Conservation (phyloP, 2,797 vertebrate genomes). For the Fratercula arctica region DNA sequence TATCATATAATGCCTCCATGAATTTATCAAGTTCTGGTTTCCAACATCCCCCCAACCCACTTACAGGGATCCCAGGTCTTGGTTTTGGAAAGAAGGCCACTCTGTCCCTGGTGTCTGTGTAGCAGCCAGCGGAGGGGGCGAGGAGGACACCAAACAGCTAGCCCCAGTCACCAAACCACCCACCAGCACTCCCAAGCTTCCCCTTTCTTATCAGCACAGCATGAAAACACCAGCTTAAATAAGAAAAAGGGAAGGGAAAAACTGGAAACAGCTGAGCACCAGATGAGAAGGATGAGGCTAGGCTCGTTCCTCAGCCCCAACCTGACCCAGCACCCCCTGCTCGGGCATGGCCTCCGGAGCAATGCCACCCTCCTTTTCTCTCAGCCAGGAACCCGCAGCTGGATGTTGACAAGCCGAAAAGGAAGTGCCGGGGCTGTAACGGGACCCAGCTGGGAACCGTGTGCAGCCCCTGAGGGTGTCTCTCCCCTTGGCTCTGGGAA, state of each 20-base stretch:
- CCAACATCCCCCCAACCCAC: neutral
- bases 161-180: neutral
- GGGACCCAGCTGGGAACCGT: neutral
- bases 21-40: neutral
- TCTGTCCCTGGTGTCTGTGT: accelerated
- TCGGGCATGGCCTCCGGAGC: accelerated
- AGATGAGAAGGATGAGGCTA: neutral
- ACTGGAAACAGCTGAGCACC: neutral
- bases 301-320: neutral
- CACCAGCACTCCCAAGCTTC: neutral
- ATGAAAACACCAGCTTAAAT: neutral
- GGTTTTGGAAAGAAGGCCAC: neutral
- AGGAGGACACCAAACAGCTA: neutral
- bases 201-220: neutral
- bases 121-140: neutral
- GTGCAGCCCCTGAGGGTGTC: neutral
- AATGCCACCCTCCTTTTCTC: neutral
- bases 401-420: neutral
- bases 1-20: neutral
- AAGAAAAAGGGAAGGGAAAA: neutral
- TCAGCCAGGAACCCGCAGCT: neutral
- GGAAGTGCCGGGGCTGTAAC: neutral
- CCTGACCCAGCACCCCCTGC: neutral
- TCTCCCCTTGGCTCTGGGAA: neutral
- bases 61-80: neutral